These are phyloP conservation scores for Agriopis marginaria DNA, from an alignment of 2,888 invertebrate genomes.

Conservation along the genomic window DNA sequence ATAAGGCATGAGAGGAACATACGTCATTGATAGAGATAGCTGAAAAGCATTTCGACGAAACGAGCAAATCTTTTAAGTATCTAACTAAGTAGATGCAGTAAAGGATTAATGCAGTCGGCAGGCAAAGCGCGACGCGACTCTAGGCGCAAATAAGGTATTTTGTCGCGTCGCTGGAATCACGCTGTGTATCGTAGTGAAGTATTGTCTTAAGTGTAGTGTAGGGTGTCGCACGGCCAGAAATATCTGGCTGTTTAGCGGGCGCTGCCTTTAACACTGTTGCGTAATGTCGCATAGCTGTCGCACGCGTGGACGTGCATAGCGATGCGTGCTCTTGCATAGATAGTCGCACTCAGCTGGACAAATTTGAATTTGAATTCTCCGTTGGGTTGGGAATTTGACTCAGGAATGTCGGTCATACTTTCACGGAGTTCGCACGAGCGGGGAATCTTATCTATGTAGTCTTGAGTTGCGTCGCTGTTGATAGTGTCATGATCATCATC, in stretches of 20 bases:
- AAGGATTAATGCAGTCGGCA: background rate
- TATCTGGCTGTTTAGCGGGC: conserved; percentile 72
- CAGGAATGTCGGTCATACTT: conserved; percentile 16
- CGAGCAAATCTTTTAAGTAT: too few relatives aligned
- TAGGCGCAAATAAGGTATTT: background rate
- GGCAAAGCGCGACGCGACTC: too few relatives aligned
- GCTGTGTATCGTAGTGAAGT: background rate
- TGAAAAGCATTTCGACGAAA: too few relatives aligned
- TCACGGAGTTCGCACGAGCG: background rate
- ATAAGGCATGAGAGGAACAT: too few relatives aligned
- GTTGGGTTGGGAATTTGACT: conserved; percentile 12
- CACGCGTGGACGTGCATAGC: conserved; percentile 23
- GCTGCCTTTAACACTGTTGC: conserved; percentile 62
- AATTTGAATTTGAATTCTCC: conserved; percentile 28
- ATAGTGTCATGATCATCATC: too few relatives aligned
- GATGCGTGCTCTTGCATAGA: conserved; percentile 27
- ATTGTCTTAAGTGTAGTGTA: conserved; percentile 47
- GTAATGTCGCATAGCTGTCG: conserved; percentile 40
- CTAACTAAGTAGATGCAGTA: too few relatives aligned
- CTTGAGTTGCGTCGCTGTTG: background rate
- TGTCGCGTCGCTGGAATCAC: conserved; percentile 3
- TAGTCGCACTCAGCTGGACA: conserved; percentile 38
- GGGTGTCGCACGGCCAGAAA: conserved; percentile 73
- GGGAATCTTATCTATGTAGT: background rate
- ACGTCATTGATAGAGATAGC: too few relatives aligned